Percentiles rank a stretch among this genome's conserved stretches.
These are phyloP conservation scores for Zeugodacus cucurbitae DNA, from an alignment of 1,140 invertebrate species.

Conservation along the genomic window DNA sequence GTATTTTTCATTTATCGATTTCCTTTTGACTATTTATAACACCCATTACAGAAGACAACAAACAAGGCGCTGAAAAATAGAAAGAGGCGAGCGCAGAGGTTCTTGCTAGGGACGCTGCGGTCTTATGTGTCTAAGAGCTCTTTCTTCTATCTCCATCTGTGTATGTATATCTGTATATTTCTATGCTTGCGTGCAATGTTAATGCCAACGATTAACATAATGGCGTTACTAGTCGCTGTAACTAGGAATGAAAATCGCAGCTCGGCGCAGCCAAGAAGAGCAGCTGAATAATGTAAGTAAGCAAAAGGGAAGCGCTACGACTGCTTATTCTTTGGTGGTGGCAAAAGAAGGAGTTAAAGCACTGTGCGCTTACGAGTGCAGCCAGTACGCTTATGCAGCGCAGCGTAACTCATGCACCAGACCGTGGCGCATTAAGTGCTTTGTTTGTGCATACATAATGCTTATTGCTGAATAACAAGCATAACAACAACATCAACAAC, in stretches of 20 bases:
- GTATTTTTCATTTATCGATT: neutral
- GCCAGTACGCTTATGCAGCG: neutral
- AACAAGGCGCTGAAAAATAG: neutral
- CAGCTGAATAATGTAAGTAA: neutral
- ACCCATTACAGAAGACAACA: neutral
- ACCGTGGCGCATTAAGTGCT: conserved; percentile 29
- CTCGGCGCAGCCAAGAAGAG: neutral
- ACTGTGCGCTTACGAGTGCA: neutral
- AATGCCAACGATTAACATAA: neutral
- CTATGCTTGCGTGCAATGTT: neutral
- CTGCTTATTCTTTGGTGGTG: neutral
- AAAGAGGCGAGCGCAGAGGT: neutral
- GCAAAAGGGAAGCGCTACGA: neutral
- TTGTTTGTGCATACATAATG: conserved; percentile 15
- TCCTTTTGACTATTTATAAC: neutral
- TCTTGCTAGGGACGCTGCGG: neutral
- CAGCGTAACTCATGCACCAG: neutral
- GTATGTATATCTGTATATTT: neutral
- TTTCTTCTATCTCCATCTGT: no score
- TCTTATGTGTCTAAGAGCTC: neutral
- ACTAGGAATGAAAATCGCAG: conserved; percentile 10
- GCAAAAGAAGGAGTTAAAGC: neutral
- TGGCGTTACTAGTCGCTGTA: conserved; percentile 1
- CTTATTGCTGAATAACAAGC: neutral
- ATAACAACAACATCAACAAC: neutral